Evolutionary conservation across 1,140 invertebrate species (phyloP).

Genomic region (Brachystomella parvula): DNA sequence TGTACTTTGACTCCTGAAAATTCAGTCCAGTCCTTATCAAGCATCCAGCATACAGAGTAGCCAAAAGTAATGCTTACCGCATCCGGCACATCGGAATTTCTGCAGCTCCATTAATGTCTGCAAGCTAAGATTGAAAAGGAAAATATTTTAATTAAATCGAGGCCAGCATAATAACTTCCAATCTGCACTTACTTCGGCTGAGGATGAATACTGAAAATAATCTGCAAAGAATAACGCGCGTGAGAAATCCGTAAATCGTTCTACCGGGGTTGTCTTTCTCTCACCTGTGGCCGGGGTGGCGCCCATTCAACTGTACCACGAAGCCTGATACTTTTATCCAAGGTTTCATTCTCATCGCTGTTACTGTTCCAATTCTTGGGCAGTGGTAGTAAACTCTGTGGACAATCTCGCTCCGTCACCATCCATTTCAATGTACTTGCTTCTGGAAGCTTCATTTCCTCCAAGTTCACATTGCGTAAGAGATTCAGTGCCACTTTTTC

Average conservation of each 20-base stretch:
- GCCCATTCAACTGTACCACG: slow-evolving; percentile 75
- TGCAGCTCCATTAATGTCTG: slow-evolving; percentile 62
- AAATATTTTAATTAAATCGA: slow-evolving; percentile 5
- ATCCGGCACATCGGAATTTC: slow-evolving; percentile 74
- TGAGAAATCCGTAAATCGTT: too few relatives aligned
- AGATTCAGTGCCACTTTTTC: slow-evolving; percentile 70
- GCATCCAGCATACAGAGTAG: slow-evolving; percentile 52
- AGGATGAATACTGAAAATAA: slow-evolving; percentile 72
- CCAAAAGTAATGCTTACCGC: slow-evolving; percentile 50
- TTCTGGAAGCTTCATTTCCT: slow-evolving; percentile 57
- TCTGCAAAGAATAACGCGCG: slow-evolving; percentile 40
- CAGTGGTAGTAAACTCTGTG: slow-evolving; percentile 66
- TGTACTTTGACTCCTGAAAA: slow-evolving; percentile 61
- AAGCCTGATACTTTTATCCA: slow-evolving; percentile 48
- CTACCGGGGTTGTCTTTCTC: neutral
- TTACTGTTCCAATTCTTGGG: slow-evolving; percentile 61
- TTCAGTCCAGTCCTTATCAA: neutral
- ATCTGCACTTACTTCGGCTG: slow-evolving; percentile 52
- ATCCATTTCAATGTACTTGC: slow-evolving; percentile 75
- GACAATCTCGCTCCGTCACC: slow-evolving; percentile 68
- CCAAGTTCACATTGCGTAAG: slow-evolving; percentile 66
- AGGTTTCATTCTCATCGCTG: slow-evolving; percentile 37
- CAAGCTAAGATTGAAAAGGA: slow-evolving; percentile 49
- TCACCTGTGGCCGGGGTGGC: slow-evolving; percentile 62
- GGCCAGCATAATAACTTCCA: neutral